phyloP scores from a whole-genome alignment of 2,888 invertebrate genomes.

The Lepidocyrtoides sp. region DNA sequence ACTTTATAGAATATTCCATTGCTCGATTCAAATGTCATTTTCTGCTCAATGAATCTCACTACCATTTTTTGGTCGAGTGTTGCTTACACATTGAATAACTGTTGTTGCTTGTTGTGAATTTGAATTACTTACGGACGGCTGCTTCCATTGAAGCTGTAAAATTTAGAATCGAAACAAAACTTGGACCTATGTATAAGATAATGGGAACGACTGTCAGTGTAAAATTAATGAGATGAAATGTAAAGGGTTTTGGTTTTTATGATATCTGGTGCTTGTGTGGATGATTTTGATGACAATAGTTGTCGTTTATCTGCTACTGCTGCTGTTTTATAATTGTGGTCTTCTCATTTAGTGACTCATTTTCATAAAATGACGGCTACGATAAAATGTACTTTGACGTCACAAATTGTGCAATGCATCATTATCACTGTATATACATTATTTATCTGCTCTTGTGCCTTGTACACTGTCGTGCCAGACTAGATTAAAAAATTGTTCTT shows the following conservation, averaged over 20 bases:
- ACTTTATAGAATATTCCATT: too few species aligned
- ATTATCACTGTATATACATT: neutral
- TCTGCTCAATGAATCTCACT: constrained; percentile 2
- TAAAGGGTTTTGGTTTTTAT: constrained; percentile 69
- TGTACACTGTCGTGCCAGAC: constrained; percentile 18
- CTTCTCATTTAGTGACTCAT: neutral
- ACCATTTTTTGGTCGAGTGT: constrained; percentile 20
- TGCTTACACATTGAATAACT: too few species aligned
- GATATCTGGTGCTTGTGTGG: constrained; percentile 29
- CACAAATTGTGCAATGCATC: constrained; percentile 42
- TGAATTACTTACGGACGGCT: too few species aligned
- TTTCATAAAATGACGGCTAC: neutral
- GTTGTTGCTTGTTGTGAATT: neutral
- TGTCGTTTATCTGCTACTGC: constrained; percentile 5
- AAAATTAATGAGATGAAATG: constrained; percentile 76
- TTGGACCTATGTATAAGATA: too few species aligned
- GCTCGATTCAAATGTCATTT: constrained; percentile 49
- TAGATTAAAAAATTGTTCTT: too few species aligned
- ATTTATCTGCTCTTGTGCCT: neutral
- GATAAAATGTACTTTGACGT: constrained; percentile 26
- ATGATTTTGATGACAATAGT: constrained; percentile 60
- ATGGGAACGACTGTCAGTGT: constrained; percentile 65
- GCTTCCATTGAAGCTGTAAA: too few species aligned
- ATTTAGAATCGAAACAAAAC: too few species aligned
- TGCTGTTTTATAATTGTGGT: neutral